Conservation (phyloP, 2,888 invertebrate species). For the Cataglyphis altisquamis region DNA sequence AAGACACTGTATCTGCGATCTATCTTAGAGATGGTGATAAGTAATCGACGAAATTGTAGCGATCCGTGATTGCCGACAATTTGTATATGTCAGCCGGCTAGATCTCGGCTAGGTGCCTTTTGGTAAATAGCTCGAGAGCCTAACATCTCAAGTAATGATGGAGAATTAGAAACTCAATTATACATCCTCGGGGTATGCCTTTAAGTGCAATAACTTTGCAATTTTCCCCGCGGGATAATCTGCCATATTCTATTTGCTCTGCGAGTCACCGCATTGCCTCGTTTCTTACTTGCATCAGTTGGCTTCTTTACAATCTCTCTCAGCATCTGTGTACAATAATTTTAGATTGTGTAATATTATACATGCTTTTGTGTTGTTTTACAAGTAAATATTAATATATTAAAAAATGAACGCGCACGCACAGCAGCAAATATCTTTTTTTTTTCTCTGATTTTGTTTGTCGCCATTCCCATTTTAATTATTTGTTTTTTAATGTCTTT, state of each 20-base stretch:
- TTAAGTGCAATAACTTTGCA: constrained; percentile 65
- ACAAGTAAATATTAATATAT: background rate
- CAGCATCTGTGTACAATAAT: constrained; percentile 14
- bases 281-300: constrained; percentile 7
- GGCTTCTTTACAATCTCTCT: constrained; percentile 9
- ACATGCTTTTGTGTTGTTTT: background rate
- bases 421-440: background rate
- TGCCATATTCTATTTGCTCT: constrained; percentile 45
- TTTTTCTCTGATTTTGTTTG: background rate
- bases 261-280: constrained; percentile 42
- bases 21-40: constrained; percentile 56
- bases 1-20: background rate
- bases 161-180: constrained; percentile 75
- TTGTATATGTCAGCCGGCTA: constrained; percentile 67
- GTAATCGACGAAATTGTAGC: constrained; percentile 67
- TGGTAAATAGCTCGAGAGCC: constrained; percentile 51
- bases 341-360: background rate
- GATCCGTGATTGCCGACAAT: constrained; percentile 69
- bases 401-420: background rate
- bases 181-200: constrained; percentile 55
- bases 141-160: constrained; percentile 66
- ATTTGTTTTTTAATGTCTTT: background rate
- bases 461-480: background rate
- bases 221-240: constrained; percentile 62
- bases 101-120: constrained; percentile 67